phyloP scores from a whole-genome alignment of 1,140 invertebrate genomes.

The Stenopsyche tienmushanensis region DNA sequence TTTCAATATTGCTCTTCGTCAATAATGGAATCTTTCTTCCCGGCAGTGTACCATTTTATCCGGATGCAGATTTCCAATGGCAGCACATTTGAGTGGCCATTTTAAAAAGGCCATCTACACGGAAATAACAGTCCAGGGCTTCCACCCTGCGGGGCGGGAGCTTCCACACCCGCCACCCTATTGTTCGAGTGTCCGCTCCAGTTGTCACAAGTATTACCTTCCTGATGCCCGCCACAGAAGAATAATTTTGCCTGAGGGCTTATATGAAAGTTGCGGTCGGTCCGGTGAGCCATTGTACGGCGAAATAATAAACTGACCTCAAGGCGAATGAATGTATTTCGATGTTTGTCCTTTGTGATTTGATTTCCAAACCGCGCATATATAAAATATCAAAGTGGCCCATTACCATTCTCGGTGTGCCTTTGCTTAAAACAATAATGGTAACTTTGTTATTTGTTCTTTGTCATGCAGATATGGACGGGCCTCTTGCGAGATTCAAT shows the following conservation, averaged over 20 bases:
- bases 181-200: slow-evolving; percentile 38
- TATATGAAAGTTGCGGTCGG: slow-evolving; percentile 3
- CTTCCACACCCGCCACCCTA: not conserved
- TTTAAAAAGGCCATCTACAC: slow-evolving; percentile 33
- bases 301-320: slow-evolving; percentile 1
- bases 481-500: too few relatives aligned
- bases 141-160: not conserved
- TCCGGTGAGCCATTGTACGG: not conserved
- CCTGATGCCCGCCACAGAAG: slow-evolving; percentile 31
- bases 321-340: too few relatives aligned
- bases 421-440: too few relatives aligned
- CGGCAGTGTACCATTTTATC: slow-evolving; percentile 24
- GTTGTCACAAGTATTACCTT: slow-evolving; percentile 38
- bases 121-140: not conserved
- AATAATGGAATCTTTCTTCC: slow-evolving; percentile 3
- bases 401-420: too few relatives aligned
- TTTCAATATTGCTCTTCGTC: too few relatives aligned
- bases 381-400: too few relatives aligned
- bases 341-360: too few relatives aligned
- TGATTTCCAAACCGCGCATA: too few relatives aligned
- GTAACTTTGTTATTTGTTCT: too few relatives aligned
- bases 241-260: slow-evolving; percentile 33
- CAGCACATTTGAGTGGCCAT: slow-evolving; percentile 35
- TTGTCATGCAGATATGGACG: too few relatives aligned
- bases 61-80: slow-evolving; percentile 34